Percentiles rank a stretch among this genome's conserved stretches.
Evolutionary conservation across 2,888 invertebrate genomes (phyloP).

Genomic region (Mystacides longicornis): DNA sequence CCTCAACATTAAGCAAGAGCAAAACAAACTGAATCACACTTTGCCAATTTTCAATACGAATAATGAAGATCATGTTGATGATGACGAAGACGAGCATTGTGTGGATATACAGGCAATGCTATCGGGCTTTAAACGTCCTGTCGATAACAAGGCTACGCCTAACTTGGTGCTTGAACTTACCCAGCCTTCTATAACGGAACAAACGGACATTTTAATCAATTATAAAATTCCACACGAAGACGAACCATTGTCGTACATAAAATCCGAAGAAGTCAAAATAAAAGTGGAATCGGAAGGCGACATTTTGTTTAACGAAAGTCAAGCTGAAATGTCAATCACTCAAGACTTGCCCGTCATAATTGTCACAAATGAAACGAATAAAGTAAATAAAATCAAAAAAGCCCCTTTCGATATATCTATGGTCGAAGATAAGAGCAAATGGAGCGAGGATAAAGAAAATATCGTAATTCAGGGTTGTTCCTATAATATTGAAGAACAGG

Average conservation of each 20-base stretch:
- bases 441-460: conserved; percentile 20
- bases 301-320: conserved; percentile 5
- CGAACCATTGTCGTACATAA: not conserved
- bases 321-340: conserved; percentile 20
- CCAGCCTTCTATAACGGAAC: conserved; percentile 17
- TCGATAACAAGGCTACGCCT: conserved; percentile 7
- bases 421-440: not conserved
- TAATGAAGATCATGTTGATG: not conserved
- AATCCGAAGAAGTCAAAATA: not conserved
- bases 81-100: conserved; percentile 20
- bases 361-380: conserved; percentile 4
- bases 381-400: conserved; percentile 7
- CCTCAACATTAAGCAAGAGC: not conserved
- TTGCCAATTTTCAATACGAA: conserved; percentile 5
- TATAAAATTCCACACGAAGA: conserved; percentile 15
- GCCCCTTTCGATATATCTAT: not conserved
- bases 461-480: not conserved
- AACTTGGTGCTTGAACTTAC: conserved; percentile 11
- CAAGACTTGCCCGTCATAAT: conserved; percentile 5
- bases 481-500: not conserved
- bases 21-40: conserved; percentile 10
- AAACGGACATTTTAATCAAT: conserved; percentile 23
- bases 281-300: not conserved
- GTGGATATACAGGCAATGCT: conserved; percentile 13
- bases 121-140: conserved; percentile 5